phyloP scores from a whole-genome alignment of 2,888 invertebrate genomes.

The Rotaria macrura region DNA sequence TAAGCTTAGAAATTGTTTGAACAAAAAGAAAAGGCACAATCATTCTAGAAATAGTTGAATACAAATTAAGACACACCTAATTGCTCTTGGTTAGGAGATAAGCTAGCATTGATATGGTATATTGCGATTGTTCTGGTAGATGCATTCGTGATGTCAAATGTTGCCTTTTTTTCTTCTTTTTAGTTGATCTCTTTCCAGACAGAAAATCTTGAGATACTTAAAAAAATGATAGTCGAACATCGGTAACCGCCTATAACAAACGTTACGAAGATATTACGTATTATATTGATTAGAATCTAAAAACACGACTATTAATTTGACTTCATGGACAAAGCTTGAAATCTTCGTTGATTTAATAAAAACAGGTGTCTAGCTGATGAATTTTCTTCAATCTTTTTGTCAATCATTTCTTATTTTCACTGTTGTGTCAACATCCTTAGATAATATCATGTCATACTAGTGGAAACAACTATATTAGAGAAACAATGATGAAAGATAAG shows the following conservation, averaged over 20 bases:
- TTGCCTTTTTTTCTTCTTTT: neutral
- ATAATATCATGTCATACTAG: neutral
- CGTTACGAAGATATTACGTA: neutral
- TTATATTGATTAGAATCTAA: neutral
- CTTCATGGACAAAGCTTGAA: too few species aligned
- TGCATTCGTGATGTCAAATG: neutral
- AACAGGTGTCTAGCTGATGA: neutral
- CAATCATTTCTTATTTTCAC: neutral
- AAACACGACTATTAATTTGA: too few species aligned
- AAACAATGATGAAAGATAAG: neutral
- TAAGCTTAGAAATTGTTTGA: neutral
- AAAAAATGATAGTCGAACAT: neutral
- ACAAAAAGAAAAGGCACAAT: neutral
- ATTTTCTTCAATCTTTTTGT: neutral
- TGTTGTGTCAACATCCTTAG: neutral
- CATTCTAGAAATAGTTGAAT: neutral
- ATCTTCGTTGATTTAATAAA: too few species aligned
- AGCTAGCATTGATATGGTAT: neutral
- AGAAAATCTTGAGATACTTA: too few species aligned
- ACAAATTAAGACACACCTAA: neutral
- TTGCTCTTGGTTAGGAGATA: neutral
- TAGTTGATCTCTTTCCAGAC: neutral
- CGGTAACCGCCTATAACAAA: neutral
- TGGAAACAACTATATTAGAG: neutral
- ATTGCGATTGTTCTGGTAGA: neutral